Conservation (phyloP, 2,888 invertebrate species). For the Caenorhabditis sp. region DNA sequence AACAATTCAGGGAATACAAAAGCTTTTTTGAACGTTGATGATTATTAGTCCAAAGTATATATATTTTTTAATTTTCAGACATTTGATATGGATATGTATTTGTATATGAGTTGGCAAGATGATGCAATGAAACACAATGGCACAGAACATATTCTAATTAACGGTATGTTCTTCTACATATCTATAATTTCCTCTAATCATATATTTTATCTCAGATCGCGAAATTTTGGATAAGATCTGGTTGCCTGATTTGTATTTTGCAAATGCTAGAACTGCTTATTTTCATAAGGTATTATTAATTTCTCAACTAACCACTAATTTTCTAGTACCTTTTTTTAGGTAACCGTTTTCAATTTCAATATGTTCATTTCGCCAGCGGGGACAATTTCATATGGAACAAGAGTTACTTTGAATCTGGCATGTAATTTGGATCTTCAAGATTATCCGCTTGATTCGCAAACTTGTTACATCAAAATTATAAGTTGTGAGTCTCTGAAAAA, state of each 20-base stretch:
- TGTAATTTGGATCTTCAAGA: slow-evolving; percentile 99
- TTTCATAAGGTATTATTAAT: too few relatives aligned
- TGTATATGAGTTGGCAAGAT: slow-evolving; percentile 66
- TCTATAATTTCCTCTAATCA: too few relatives aligned
- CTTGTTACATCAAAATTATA: slow-evolving; percentile 98
- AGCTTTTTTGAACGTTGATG: not conserved
- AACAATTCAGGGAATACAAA: too few relatives aligned
- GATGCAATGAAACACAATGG: slow-evolving; percentile 52
- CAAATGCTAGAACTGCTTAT: slow-evolving; percentile 61
- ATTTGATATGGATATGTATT: slow-evolving; percentile 64
- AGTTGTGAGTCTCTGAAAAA: slow-evolving; percentile 81
- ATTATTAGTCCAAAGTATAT: too few relatives aligned
- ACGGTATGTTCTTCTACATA: too few relatives aligned
- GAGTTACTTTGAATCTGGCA: slow-evolving; percentile 72
- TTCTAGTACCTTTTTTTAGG: too few relatives aligned
- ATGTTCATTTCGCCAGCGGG: slow-evolving; percentile 61
- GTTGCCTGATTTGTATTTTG: slow-evolving; percentile 64
- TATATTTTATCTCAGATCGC: slow-evolving; percentile 53
- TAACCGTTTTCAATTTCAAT: slow-evolving; percentile 64
- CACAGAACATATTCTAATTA: slow-evolving; percentile 54
- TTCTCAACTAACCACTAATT: too few relatives aligned
- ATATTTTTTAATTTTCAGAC: too few relatives aligned
- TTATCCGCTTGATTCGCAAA: slow-evolving; percentile 96
- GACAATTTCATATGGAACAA: slow-evolving; percentile 58
- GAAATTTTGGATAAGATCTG: slow-evolving; percentile 57